phyloP scores from a whole-genome alignment of 2,888 invertebrate species.

The Hemithea aestivaria region DNA sequence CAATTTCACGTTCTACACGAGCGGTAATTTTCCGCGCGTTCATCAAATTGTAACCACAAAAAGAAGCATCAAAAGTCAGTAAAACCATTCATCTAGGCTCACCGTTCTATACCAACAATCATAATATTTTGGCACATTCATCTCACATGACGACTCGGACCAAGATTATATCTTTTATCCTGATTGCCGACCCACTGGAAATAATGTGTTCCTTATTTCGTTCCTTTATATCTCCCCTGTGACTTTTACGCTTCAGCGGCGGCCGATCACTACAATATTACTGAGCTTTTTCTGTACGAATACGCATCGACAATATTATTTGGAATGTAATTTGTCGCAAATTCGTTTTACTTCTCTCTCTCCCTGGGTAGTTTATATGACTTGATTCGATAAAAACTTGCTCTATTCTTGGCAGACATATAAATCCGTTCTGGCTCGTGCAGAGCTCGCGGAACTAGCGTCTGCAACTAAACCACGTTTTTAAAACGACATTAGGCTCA shows the following conservation, averaged over 20 bases:
- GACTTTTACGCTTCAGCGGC: slow-evolving; percentile 44
- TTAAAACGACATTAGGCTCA: too few relatives aligned
- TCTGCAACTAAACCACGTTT: too few relatives aligned
- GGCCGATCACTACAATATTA: slow-evolving; percentile 42
- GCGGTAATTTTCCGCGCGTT: too few relatives aligned
- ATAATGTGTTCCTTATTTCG: slow-evolving; percentile 51
- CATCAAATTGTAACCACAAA: slow-evolving; percentile 3
- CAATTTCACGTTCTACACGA: too few relatives aligned
- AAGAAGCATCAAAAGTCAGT: slow-evolving; percentile 3
- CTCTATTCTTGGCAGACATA: slow-evolving; percentile 9
- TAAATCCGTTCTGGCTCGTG: too few relatives aligned
- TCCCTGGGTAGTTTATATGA: slow-evolving; percentile 21
- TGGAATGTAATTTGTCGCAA: slow-evolving; percentile 45
- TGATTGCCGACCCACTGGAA: slow-evolving; percentile 53
- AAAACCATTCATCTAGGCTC: slow-evolving; percentile 1
- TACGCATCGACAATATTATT: slow-evolving; percentile 47
- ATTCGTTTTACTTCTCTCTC: slow-evolving; percentile 27
- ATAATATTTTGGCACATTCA: slow-evolving; percentile 42
- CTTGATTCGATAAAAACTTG: slow-evolving; percentile 21
- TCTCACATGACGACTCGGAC: slow-evolving; percentile 38
- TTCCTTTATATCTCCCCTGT: slow-evolving; percentile 37
- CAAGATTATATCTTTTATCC: slow-evolving; percentile 47
- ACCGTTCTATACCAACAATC: slow-evolving; percentile 19
- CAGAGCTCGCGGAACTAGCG: too few relatives aligned
- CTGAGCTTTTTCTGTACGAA: slow-evolving; percentile 38